Base-by-base conservation (phyloP, 2,113 vertebrate species). In the Sorex fumeus region DNA sequence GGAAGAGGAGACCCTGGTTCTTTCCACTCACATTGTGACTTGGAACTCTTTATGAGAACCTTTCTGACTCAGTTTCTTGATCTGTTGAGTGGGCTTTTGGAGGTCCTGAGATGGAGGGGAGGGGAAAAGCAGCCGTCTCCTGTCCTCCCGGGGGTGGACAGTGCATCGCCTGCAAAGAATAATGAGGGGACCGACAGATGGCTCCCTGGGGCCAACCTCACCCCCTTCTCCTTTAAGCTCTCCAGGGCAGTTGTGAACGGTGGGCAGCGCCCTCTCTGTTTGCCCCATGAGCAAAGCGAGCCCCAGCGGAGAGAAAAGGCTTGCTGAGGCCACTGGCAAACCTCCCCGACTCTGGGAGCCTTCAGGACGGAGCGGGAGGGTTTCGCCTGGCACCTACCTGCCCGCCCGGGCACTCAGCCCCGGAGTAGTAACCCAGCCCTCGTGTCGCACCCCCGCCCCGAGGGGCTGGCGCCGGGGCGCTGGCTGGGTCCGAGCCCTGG, bases 371-470 rank as follows among this genome's bases (percentile, higher is more conserved):
- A 47, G 76, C 88, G 28, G 2, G 30, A 93, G 30, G 93, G 93
- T 87, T 91, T 91, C 79, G 88, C 84, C 43, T 94, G 95, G 95
- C 95, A 95, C 91, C 67, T 81, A 94, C 91, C 67, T 77, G 87
- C 84, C 89, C 66, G 25, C 91, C 71, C 83, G 91, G 93, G 95
- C 96, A 87, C 84, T 60, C 76, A 86, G 95, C 92, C 93, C 90
- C 11, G 23, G 80, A 88, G 69, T 84, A 95, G 91, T 94, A 95
- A 96, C 91, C 87, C 91, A 81, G 93, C 25, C 91, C 77, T 81
- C 2, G 30, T 32, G 40, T 36, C 25, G 30, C 40, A 43, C 43
- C 40, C 27, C 53, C 32, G 8, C 69, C 34, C 64, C 18, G 64
- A 30, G 64, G 64, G 64, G 64, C 18, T 10, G 62, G 62, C 23